These are phyloP conservation scores for Ormyrus pomaceus DNA, from an alignment of 2,888 invertebrate genomes.

Conservation along the genomic window DNA sequence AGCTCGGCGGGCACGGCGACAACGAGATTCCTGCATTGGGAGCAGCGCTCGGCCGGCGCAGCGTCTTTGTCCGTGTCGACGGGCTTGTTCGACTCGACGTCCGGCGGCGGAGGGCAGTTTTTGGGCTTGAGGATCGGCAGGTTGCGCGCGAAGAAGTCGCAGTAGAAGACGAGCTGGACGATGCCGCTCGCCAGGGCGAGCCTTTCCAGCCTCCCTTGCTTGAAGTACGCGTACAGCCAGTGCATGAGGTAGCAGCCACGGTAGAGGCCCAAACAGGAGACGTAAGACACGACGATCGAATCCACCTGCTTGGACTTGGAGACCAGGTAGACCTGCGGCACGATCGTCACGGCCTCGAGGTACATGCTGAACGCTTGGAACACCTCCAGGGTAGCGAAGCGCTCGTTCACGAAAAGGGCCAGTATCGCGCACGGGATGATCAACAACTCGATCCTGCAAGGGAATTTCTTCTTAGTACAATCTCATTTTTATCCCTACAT, in stretches of 20 bases:
- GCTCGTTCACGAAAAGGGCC: conserved; percentile 33
- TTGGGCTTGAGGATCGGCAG: conserved; percentile 52
- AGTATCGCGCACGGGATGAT: conserved; percentile 49
- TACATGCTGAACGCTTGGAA: conserved; percentile 46
- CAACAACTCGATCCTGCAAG: conserved; percentile 49
- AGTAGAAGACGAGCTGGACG: conserved; percentile 51
- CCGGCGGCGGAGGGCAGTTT: background rate
- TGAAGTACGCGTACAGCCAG: conserved; percentile 44
- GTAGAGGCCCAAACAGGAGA: conserved; percentile 50
- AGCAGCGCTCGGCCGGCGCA: background rate
- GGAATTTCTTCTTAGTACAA: no score
- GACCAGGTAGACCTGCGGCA: conserved; percentile 53
- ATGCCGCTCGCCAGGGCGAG: conserved; percentile 38
- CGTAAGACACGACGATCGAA: conserved; percentile 50
- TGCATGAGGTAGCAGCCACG: conserved; percentile 55
- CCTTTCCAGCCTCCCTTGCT: background rate
- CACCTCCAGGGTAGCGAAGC: conserved; percentile 42
- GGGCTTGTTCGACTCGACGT: no score
- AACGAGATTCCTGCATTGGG: background rate
- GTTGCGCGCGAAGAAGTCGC: conserved; percentile 53
- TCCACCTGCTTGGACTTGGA: conserved; percentile 55
- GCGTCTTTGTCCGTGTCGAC: background rate
- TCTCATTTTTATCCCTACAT: no score
- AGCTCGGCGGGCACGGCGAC: background rate
- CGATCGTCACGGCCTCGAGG: conserved; percentile 54